A percentile compares a stretch with the other conserved stretches of the same genome.
Conservation (phyloP, 2,797 vertebrate species). For the Coccyzus lansbergi region DNA sequence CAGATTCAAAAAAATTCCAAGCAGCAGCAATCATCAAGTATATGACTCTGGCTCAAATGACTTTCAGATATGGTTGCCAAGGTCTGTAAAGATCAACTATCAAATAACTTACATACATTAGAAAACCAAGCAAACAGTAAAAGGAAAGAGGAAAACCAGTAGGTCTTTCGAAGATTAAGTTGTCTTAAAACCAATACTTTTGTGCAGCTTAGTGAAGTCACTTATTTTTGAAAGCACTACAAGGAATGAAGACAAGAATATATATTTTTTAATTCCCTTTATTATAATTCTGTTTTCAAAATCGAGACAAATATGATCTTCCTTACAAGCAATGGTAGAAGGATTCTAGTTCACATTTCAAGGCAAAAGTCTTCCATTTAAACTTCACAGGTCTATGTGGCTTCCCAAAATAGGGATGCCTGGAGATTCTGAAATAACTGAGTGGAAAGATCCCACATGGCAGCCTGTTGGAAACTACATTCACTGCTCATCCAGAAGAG, state of each 20-base stretch:
- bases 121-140: background rate
- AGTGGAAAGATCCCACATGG: fast-evolving
- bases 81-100: background rate
- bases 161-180: background rate
- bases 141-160: background rate
- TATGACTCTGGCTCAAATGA: background rate
- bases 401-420: background rate
- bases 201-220: background rate
- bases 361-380: background rate
- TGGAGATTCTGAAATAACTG: background rate
- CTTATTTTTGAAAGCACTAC: background rate
- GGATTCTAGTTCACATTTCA: background rate
- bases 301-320: background rate
- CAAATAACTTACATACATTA: background rate
- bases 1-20: background rate
- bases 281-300: background rate
- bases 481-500: background rate
- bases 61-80: background rate
- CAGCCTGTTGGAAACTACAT: background rate
- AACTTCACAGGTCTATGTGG: background rate
- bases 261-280: background rate
- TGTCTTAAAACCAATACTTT: background rate
- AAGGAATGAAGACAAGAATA: background rate
- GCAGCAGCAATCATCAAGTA: background rate
- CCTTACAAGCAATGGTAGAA: background rate